Conservation (phyloP, 2,797 vertebrate species). For the Petrocephalus schoutedeni region DNA sequence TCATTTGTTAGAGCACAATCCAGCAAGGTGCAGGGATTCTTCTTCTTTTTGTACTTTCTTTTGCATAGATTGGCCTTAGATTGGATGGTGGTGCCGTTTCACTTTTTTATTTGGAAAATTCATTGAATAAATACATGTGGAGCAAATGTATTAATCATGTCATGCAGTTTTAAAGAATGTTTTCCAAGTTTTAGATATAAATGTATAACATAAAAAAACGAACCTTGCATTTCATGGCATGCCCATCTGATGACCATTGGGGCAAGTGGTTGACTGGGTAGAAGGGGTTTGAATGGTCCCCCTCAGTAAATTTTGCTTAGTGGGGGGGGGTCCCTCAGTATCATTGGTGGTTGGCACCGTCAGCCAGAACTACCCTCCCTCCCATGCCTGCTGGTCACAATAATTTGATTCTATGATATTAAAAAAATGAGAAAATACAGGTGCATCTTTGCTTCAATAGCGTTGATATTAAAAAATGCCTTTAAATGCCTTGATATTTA, state of each 20-base stretch:
- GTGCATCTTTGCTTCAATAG: background rate
- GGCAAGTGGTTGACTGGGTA: background rate
- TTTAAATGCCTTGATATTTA: background rate
- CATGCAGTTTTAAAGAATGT: background rate
- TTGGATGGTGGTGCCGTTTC: background rate
- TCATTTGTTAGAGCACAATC: no score
- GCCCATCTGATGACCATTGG: background rate
- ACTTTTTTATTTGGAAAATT: constrained; percentile 1
- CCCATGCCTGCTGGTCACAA: background rate
- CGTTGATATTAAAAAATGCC: background rate
- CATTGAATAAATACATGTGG: background rate
- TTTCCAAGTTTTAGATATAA: background rate
- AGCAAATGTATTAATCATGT: background rate
- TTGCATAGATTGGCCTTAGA: background rate
- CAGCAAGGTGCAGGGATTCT: background rate
- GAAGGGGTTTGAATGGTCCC: no score
- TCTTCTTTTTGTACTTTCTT: background rate
- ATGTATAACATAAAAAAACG: background rate
- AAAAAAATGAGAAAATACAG: background rate
- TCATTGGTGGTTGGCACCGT: no score
- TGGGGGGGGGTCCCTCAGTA: background rate
- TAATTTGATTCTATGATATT: background rate
- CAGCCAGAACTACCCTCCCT: no score
- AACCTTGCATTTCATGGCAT: background rate
- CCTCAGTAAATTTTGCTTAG: background rate